phyloP scores from a whole-genome alignment of 1,140 invertebrate species.

The Myzus persicae region DNA sequence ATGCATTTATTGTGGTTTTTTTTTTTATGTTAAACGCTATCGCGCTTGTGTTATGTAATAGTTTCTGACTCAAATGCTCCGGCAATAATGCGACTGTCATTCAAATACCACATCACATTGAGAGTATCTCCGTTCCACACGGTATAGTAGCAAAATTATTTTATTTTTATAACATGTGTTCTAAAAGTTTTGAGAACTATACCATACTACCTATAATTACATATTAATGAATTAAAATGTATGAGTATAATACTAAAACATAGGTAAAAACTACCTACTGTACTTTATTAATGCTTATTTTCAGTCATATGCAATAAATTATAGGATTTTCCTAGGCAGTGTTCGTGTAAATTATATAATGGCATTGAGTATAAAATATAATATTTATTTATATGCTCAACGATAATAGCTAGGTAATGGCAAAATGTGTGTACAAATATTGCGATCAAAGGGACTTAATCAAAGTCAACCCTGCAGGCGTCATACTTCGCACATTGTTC shows the following conservation, averaged over 20 bases:
- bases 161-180: background rate
- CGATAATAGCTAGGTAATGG: background rate
- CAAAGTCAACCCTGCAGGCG: background rate
- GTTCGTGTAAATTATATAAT: background rate
- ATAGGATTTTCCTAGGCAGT: background rate
- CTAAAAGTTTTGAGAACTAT: background rate
- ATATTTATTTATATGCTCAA: too few relatives aligned
- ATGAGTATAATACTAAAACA: background rate
- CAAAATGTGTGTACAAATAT: background rate
- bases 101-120: too few relatives aligned
- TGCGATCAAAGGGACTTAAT: background rate
- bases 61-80: background rate
- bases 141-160: background rate
- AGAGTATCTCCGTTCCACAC: background rate
- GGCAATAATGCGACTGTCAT: background rate
- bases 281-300: background rate
- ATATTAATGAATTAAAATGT: background rate
- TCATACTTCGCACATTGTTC: background rate
- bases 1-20: background rate
- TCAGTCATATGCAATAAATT: background rate
- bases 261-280: too few relatives aligned
- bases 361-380: too few relatives aligned
- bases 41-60: background rate
- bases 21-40: background rate
- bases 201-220: background rate